Percentiles rank a stretch among this genome's conserved stretches.
Conservation (phyloP, 1,140 invertebrate species). For the Penaeus indicus region DNA sequence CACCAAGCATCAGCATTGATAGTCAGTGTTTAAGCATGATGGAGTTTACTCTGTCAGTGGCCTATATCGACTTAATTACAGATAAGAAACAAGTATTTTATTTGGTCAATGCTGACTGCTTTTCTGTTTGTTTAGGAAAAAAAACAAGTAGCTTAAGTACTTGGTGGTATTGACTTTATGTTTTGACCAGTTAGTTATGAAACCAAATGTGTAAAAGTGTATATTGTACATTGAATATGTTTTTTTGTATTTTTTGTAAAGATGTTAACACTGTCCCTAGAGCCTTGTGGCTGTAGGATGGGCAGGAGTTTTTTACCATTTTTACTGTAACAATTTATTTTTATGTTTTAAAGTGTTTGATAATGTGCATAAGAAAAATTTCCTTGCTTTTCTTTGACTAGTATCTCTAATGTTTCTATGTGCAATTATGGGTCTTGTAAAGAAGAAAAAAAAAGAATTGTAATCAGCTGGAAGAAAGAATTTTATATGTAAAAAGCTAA, state of each 20-base stretch:
- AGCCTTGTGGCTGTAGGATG: no score
- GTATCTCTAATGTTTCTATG: conserved; percentile 35
- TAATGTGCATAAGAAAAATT: conserved; percentile 42
- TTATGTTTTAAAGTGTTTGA: conserved; percentile 51
- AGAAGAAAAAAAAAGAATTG: neutral
- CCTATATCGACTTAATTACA: neutral
- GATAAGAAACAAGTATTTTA: conserved; percentile 35
- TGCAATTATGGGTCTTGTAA: conserved; percentile 37
- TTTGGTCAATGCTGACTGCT: conserved; percentile 36
- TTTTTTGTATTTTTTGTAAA: conserved; percentile 59
- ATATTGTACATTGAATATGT: conserved; percentile 54
- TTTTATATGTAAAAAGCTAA: conserved; percentile 29
- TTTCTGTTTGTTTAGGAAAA: conserved; percentile 17
- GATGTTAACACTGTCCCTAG: conserved; percentile 38
- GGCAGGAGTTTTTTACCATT: conserved; percentile 51
- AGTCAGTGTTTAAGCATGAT: no score
- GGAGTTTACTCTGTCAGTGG: no score
- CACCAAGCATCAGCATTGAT: no score
- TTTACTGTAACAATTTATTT: conserved; percentile 53
- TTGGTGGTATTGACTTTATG: conserved; percentile 42
- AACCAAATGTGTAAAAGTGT: conserved; percentile 53
- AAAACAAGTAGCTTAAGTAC: conserved; percentile 2
- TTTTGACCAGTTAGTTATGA: conserved; percentile 52
- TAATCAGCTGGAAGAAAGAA: neutral
- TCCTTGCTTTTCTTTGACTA: conserved; percentile 39